Evolutionary conservation across 2,113 vertebrate species (phyloP).

Genomic region (Colistium nudipinnis): DNA sequence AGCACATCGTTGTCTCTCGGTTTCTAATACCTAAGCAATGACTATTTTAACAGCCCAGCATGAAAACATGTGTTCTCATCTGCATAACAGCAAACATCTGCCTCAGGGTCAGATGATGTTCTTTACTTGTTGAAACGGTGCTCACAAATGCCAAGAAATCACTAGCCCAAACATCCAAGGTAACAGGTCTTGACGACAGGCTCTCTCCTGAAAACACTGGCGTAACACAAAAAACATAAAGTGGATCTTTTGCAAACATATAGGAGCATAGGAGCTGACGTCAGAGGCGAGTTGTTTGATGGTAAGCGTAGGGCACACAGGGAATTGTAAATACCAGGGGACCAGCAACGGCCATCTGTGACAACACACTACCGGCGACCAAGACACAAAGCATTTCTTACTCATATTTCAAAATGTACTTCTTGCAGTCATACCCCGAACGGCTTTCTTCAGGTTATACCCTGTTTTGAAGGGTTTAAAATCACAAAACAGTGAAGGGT

Average conservation of each 20-base stretch:
- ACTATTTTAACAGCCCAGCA: conserved; percentile 16
- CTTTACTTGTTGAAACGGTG: conserved; percentile 31
- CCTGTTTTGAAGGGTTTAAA: too few species aligned
- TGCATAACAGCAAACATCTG: conserved; percentile 40
- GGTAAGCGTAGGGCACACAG: not conserved
- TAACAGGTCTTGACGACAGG: conserved; percentile 25
- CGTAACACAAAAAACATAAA: not conserved
- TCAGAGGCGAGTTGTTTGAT: conserved; percentile 11
- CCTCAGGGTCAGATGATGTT: not conserved
- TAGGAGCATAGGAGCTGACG: conserved; percentile 3
- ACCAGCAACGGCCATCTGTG: too few species aligned
- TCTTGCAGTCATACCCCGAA: too few species aligned
- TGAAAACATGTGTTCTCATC: conserved; percentile 49
- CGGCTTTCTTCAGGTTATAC: too few species aligned
- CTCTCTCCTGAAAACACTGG: not conserved
- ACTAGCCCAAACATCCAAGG: conserved; percentile 17
- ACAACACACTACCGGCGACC: too few species aligned
- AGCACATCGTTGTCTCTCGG: conserved; percentile 26
- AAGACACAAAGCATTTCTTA: too few species aligned
- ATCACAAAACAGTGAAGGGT: too few species aligned
- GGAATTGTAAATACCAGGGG: too few species aligned
- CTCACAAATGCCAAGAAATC: conserved; percentile 33
- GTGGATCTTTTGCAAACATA: conserved; percentile 10
- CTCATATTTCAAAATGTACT: too few species aligned
- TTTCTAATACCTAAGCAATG: conserved; percentile 35